Evolutionary conservation across 1,140 invertebrate species (phyloP), one percentile per base, ranked within the genome.

Genomic region (Helicoverpa zea): DNA sequence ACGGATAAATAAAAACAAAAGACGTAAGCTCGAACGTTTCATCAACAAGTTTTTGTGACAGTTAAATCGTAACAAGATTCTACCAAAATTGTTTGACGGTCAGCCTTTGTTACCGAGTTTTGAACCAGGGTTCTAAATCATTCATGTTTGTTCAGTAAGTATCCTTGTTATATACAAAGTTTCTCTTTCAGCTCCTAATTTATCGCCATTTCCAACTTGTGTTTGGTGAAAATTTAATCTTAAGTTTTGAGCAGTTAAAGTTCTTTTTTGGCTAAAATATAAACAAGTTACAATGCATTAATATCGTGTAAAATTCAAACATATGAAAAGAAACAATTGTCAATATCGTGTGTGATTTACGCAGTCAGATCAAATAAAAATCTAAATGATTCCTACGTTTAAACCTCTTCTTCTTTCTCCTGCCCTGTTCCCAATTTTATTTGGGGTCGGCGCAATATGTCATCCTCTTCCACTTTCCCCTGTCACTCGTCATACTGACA

Each of bases 181-280:
- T 70, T 72, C 68, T 72, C 23, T 72, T 70, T 30, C 11, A 30
- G n/a, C 16, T 35, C 49, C 70, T 73, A 73, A 73, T 73, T 73
- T 73, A 73, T 73, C 49, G 30, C 58, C 58, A n/a, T 51, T 18
- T 18, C n/a, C 52, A 72, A 52, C 51, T 72, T 35, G 35, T 58
- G 70, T 58, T 43, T 13, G 47, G n/a, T 43, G 14, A 56, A 56
- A 73, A 58, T 56, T 52, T 56, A 56, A 35, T 35, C 29, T 73
- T 35, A 56, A 58, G 23, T 54, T 58, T 73, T 58, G 30, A 2
- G 16, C 56, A 58, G 18, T 58, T 58, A 58, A 43, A 43, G 35
- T 43, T 43, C 0, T 43, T 43, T 43, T 43, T 43, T 9, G 9
- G 9, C 4, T 5, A 43, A 43, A 43, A 43, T 43, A 43, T 1